Percentiles rank a stretch among this genome's conserved stretches.
Conservation (phyloP, 2,113 vertebrate genomes). For the Eurystomus gularis region DNA sequence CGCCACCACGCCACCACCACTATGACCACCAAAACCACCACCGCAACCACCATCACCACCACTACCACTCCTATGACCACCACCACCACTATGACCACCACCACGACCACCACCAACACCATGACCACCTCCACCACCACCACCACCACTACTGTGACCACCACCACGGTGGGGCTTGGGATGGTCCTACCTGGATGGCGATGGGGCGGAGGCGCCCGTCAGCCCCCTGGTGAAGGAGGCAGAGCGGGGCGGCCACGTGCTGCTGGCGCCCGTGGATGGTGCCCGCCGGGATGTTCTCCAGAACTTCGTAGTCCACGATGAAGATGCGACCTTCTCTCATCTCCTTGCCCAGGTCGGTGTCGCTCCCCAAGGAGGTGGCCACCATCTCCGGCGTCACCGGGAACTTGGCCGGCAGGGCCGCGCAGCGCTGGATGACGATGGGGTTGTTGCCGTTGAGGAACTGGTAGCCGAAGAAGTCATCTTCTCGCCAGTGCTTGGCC, state of each 20-base stretch:
- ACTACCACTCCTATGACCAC: too few species aligned
- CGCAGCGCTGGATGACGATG: constrained; percentile 63
- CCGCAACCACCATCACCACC: background rate
- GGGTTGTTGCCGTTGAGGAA: constrained; percentile 85
- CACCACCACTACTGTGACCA: too few species aligned
- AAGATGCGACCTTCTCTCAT: constrained; percentile 81
- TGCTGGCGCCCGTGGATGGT: constrained; percentile 71
- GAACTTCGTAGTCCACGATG: constrained; percentile 75
- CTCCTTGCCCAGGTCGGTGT: constrained; percentile 76
- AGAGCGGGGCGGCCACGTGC: constrained; percentile 73
- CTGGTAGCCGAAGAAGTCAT: constrained; percentile 83
- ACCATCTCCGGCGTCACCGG: constrained; percentile 80
- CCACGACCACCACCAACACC: too few species aligned
- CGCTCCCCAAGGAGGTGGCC: constrained; percentile 70
- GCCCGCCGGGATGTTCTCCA: constrained; percentile 65
- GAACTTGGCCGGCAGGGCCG: constrained; percentile 75
- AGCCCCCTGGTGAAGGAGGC: constrained; percentile 68
- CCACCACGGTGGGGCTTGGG: background rate
- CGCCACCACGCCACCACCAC: too few species aligned
- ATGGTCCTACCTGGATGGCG: constrained; percentile 77
- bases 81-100: too few species aligned
- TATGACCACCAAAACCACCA: too few species aligned
- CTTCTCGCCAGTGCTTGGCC: constrained; percentile 78
- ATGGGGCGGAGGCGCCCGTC: constrained; percentile 71
- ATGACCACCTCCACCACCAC: too few species aligned